Evolutionary conservation across 2,113 vertebrate species (phyloP).

Genomic region (Bos taurus): ARS-UCD2.0 NC_037338.1:91265501-91266000

Average conservation of each 20-base stretch:
- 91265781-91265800: neutral
- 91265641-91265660: neutral
- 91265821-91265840: neutral
- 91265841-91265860: neutral
- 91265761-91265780: neutral
- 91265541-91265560: fast-evolving
- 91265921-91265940: neutral
- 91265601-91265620: neutral
- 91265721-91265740: neutral
- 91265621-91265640: neutral
- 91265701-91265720: neutral
- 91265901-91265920: neutral
- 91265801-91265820: neutral
- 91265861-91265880: neutral
- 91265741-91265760: neutral
- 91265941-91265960: neutral
- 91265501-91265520: neutral
- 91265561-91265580: neutral
- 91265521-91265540: neutral
- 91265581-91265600: neutral
- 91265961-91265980: neutral
- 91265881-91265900: neutral
- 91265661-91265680: neutral
- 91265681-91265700: neutral
- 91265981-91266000: neutral